These are phyloP conservation scores for Scaptomyza pallida DNA, from an alignment of 1,140 invertebrate species.

Conservation along the genomic window DNA sequence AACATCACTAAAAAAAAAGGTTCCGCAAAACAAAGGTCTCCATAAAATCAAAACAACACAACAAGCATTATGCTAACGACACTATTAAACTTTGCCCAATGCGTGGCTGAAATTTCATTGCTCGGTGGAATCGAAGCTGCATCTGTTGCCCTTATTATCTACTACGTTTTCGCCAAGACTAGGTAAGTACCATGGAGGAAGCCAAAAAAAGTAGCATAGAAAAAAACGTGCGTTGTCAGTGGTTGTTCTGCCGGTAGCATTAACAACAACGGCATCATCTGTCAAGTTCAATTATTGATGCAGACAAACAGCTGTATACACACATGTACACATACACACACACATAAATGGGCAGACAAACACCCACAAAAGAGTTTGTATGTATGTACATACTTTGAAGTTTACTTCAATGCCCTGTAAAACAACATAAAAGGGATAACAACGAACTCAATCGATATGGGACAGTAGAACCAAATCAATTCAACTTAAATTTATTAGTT, in stretches of 20 bases:
- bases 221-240: conserved; percentile 7
- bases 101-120: conserved; percentile 76
- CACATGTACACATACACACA: not conserved
- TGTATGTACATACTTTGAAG: not conserved
- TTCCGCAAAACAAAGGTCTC: not conserved
- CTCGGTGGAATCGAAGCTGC: conserved; percentile 80
- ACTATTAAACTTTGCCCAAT: conserved; percentile 72
- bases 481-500: no score
- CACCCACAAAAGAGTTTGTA: not conserved
- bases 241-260: conserved; percentile 10
- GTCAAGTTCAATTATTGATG: conserved; percentile 48
- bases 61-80: conserved; percentile 53
- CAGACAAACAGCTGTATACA: conserved; percentile 20
- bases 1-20: not conserved
- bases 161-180: conserved; percentile 81
- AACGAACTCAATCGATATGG: no score
- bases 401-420: not conserved
- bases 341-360: not conserved
- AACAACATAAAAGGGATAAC: no score
- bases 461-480: no score
- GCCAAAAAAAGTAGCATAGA: conserved; percentile 40
- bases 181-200: conserved; percentile 70
- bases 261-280: conserved; percentile 17
- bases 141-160: conserved; percentile 76
- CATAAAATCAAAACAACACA: conserved; percentile 4